phyloP scores from a whole-genome alignment of 64 coral and sea anemone genomes.

The Pachyseris speciosa region DNA sequence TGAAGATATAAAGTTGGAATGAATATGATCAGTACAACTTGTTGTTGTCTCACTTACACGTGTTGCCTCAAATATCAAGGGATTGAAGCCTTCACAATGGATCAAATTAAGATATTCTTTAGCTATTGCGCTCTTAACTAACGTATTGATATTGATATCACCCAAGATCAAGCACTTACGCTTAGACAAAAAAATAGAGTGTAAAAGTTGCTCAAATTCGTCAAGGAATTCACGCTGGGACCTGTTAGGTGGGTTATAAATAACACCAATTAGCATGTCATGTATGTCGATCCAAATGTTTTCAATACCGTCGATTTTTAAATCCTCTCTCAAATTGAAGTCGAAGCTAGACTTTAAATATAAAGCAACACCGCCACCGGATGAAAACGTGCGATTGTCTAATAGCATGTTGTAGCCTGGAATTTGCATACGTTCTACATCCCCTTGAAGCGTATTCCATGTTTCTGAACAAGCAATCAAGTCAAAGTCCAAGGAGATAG shows the following conservation, averaged over 20 bases:
- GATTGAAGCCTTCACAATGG: background rate
- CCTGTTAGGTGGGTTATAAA: conserved; percentile 5
- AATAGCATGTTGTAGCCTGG: background rate
- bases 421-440: conserved; percentile 16
- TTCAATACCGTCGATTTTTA: conserved; percentile 7
- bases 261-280: background rate
- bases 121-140: background rate
- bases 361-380: background rate
- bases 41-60: background rate
- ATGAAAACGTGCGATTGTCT: background rate
- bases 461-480: conserved; percentile 28
- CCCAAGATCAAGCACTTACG: background rate
- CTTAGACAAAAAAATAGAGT: background rate
- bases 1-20: background rate
- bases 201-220: background rate
- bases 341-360: background rate
- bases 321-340: background rate
- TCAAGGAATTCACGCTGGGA: conserved; percentile 2
- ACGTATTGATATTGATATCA: background rate
- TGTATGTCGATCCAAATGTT: background rate
- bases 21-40: background rate
- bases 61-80: conserved; percentile 6
- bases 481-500: conserved; percentile 12
- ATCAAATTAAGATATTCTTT: conserved; percentile 28
- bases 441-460: background rate